Conservation (phyloP, 1,140 invertebrate species). For the Heterodera carotae region DNA sequence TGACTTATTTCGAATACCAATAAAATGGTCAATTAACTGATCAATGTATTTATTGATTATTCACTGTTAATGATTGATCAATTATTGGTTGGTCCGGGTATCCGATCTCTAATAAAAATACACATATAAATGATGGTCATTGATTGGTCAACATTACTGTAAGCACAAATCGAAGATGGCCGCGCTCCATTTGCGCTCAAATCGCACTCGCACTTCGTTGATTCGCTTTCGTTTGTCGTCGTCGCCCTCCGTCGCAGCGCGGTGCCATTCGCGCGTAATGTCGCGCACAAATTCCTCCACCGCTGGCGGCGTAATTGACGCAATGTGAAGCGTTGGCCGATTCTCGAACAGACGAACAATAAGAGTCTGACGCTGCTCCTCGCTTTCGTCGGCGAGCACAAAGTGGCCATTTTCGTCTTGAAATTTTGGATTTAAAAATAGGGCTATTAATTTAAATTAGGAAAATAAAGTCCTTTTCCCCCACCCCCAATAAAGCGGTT, state of each 20-base stretch:
- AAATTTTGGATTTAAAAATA: background rate
- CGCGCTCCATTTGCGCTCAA: constrained; percentile 14
- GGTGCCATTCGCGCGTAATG: background rate
- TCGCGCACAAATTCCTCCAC: constrained; percentile 9
- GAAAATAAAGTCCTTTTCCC: too few relatives aligned
- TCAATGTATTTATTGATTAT: too few relatives aligned
- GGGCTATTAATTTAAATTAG: too few relatives aligned
- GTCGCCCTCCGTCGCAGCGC: background rate
- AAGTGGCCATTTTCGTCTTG: background rate
- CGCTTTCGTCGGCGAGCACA: background rate
- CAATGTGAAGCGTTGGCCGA: constrained; percentile 14
- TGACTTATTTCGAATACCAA: too few relatives aligned
- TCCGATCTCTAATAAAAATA: too few relatives aligned
- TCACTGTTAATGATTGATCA: too few relatives aligned
- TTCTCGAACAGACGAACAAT: constrained; percentile 6
- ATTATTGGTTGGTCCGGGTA: too few relatives aligned
- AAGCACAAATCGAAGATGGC: background rate
- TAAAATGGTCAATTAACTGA: too few relatives aligned
- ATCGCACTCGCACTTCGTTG: background rate
- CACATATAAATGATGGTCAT: too few relatives aligned
- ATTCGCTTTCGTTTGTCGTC: background rate
- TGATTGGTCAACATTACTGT: background rate
- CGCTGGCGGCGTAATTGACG: constrained; percentile 16
- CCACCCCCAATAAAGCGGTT: too few relatives aligned
- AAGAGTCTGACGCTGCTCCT: background rate